A percentile compares a stretch with the other conserved stretches of the same genome.
These are phyloP conservation scores for Yoshiicerus persimilis DNA, from an alignment of 1,140 invertebrate species.

Conservation along the genomic window DNA sequence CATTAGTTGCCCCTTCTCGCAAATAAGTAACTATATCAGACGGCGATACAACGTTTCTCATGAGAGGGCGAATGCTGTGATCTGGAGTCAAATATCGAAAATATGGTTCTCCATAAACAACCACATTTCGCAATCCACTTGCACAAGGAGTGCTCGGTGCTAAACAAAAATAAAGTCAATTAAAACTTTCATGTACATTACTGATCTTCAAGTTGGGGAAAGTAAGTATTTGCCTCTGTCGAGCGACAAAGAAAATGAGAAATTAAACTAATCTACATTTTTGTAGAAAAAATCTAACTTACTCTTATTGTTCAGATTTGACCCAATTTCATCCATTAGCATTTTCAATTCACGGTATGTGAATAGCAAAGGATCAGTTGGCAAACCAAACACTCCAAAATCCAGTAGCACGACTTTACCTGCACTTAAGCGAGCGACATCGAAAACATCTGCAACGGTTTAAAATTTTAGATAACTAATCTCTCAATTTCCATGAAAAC, in stretches of 20 bases:
- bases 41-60: not conserved
- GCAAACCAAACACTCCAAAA: conserved; percentile 62
- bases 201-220: not conserved
- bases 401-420: conserved; percentile 64
- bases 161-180: not conserved
- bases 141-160: not conserved
- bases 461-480: no score
- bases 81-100: not conserved
- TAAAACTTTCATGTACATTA: not conserved
- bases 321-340: conserved; percentile 10
- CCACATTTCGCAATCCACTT: not conserved
- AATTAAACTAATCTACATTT: not conserved
- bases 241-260: not conserved
- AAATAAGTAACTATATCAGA: not conserved
- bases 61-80: not conserved
- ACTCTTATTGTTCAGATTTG: not conserved
- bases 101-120: not conserved
- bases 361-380: conserved; percentile 63
- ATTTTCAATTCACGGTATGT: conserved; percentile 59
- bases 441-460: conserved; percentile 59
- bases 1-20: no score
- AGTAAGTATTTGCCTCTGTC: no score
- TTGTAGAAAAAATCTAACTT: not conserved
- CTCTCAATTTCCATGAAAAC: no score
- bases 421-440: conserved; percentile 59